Evolutionary conservation across 1,140 invertebrate genomes (phyloP), one percentile per base, ranked within the genome.

Genomic region (Manduca sexta): DNA sequence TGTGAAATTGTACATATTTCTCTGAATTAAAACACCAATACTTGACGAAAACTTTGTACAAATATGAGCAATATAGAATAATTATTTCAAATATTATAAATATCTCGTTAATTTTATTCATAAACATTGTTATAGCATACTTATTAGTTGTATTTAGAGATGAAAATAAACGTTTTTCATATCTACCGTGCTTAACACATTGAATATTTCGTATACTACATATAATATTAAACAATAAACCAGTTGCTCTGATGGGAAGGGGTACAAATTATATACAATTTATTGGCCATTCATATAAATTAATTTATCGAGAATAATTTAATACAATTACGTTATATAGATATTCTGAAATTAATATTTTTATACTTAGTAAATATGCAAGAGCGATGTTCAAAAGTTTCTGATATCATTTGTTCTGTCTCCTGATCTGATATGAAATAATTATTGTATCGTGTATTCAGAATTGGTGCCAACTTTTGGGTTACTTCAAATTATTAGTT

Each of bases 11-110:
- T 68, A 80, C 73, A 72, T 80, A 80, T 77, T 73, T 83, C 21
- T 78, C 67, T 66, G 65, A 81, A 75, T 71, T 74, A 70, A 54
- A 81, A 83, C 79, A 85, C 82, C 82, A 85, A 85, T 76, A 77
- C 67, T 70, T 75, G 56, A 78, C 65, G 74, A 76, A 76, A 85
- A 85, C 79, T 80, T 81, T 83, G 79, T 83, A 83, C 81, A 83
- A 83, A 83, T 65, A 75, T 72, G 74, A 84, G 81, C 81, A 84
- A 85, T 85, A 85, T 85, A 83, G 75, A 69, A 70, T 75, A 78
- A 60, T 78, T 72, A 71, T 64, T 69, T 78, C 51, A 78, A 74
- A 77, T 74, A 68, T 72, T 69, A 75, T 42, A 42, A 15, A 40
- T 26, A 18, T 69, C 61, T 62, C 59, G 69, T 77, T 81, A 74